Evolutionary conservation across 2,113 vertebrate species (phyloP).

Genomic region (Indicator indicator): DNA sequence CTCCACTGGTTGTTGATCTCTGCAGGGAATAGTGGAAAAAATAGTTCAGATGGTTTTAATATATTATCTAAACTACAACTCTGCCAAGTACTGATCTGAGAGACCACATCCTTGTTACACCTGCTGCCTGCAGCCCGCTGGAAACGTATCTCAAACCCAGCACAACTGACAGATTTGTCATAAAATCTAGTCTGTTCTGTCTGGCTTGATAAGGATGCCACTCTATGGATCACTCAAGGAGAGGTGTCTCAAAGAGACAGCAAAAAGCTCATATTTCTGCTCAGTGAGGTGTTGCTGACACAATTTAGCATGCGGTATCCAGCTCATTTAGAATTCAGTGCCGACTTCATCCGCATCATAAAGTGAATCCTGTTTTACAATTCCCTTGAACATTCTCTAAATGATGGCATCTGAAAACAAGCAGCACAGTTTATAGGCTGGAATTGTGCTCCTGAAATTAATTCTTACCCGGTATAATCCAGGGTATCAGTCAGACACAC

Average conservation of each 20-base stretch:
- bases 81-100: background rate
- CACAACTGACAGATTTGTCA: conserved; percentile 46
- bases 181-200: conserved; percentile 9
- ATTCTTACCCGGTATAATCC: background rate
- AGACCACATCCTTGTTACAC: background rate
- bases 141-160: background rate
- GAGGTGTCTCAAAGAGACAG: conserved; percentile 38
- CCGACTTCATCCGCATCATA: conserved; percentile 45
- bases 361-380: conserved; percentile 65
- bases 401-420: conserved; percentile 69
- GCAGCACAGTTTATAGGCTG: conserved; percentile 3
- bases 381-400: conserved; percentile 67
- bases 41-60: background rate
- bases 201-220: conserved; percentile 53
- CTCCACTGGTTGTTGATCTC: background rate
- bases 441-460: conserved; percentile 38
- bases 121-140: conserved; percentile 16
- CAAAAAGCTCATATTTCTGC: conserved; percentile 55
- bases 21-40: background rate
- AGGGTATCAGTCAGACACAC: background rate
- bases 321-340: conserved; percentile 49
- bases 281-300: conserved; percentile 65
- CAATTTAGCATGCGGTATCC: conserved; percentile 40
- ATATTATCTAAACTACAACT: background rate
- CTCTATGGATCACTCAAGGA: conserved; percentile 47